Base-by-base conservation (phyloP, 2,113 vertebrate species). In the Sinocyclocheilus rhinocerous region DNA sequence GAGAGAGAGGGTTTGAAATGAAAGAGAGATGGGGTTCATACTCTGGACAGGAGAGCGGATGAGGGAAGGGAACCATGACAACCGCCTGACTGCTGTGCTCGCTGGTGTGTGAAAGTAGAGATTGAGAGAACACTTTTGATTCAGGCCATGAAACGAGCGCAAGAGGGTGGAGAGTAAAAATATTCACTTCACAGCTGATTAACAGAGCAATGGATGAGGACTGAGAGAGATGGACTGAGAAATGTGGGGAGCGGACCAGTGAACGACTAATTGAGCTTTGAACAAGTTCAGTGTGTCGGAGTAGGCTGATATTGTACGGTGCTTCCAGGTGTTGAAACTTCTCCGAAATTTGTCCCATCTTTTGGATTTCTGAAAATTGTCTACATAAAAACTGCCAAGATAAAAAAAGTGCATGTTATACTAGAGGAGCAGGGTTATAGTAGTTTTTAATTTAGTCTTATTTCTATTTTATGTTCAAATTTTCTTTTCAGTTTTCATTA, bases 181-280 rank as follows among this genome's bases (percentile, higher is more conserved):
- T 88, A 87, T 88, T 88, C 79, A 78, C 87, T 84, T 90, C 86
- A 86, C 81, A 87, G 84, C 77, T 81, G 79, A 87, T 88, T 33
- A 45, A 18, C 73, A 52, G 67, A 80, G 67, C 59, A 79, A 48
- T n/a, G 45, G 45, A 70, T 82, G 63, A 52, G 45, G 45, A 65
- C 13, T 7, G 29, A 36, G 59, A 83, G 29, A 52, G 63, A 72
- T 76, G 63, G 52, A 50, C 36, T 45, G 80, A 84, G 48, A 70
- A 75, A 78, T 65, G 85, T 88, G 24, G 45, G 42, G 39, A 52
- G 76, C 8, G 45, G 26, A 84, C 13, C 24, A 39, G 50, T 72
- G 24, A 36, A 70, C 18, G 42, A 67, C 33, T 52, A 48, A 65
- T 48, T 82, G 63, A 70, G 48, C 45, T 48, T 67, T 48, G 16